Percentiles rank a stretch among this genome's conserved stretches.
Conservation (phyloP, 2,888 invertebrate genomes). For the Athalia circularis region DNA sequence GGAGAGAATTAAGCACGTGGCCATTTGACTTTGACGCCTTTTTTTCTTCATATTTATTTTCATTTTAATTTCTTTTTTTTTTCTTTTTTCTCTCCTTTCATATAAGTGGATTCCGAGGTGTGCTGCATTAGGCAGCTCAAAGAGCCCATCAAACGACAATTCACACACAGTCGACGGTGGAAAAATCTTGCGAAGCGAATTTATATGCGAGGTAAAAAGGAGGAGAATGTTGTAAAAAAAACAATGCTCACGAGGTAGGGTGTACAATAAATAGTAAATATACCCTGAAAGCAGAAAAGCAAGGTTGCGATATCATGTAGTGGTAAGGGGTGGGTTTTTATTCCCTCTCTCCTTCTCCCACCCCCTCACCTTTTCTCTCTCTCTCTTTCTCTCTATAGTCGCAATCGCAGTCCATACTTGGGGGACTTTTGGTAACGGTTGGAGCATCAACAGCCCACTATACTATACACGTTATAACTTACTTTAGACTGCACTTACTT, state of each 20-base stretch:
- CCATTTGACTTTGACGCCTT: conserved; percentile 15
- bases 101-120: neutral
- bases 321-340: neutral
- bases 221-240: neutral
- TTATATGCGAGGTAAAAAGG: conserved; percentile 10
- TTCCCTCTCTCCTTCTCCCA: too few species aligned
- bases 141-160: neutral
- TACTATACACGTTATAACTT: conserved; percentile 3
- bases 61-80: neutral
- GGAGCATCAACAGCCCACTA: conserved; percentile 21
- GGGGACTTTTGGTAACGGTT: neutral
- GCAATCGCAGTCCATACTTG: conserved; percentile 4
- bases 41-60: too few species aligned
- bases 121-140: conserved; percentile 25
- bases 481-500: conserved; percentile 36
- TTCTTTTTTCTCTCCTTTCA: neutral
- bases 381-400: too few species aligned
- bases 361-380: too few species aligned
- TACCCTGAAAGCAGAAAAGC: conserved; percentile 6
- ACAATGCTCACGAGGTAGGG: neutral
- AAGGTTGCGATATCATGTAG: too few species aligned
- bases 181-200: conserved; percentile 26
- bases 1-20: neutral
- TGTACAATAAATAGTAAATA: conserved; percentile 35
- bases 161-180: too few species aligned